Conservation (phyloP, 2,113 vertebrate genomes). For the Erythrolamprus reginae region DNA sequence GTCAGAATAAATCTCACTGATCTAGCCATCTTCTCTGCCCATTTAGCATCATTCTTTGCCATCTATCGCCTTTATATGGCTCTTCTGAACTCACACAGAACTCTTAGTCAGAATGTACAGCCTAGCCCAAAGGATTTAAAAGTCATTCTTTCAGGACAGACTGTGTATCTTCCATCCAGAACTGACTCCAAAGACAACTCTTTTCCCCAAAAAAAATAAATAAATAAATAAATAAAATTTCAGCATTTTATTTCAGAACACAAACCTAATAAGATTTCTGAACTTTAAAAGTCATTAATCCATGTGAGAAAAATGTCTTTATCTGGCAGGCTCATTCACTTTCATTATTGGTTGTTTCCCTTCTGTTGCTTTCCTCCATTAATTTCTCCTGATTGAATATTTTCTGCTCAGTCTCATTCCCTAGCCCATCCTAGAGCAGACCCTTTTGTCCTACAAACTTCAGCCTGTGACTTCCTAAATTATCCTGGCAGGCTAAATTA, state of each 20-base stretch:
- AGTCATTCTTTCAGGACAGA: not conserved
- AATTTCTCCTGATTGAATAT: not conserved
- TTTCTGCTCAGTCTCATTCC: not conserved
- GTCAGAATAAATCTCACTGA: not conserved
- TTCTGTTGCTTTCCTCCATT: not conserved
- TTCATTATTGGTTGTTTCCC: not conserved
- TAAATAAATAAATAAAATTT: not conserved
- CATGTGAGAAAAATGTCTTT: not conserved
- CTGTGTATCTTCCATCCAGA: not conserved
- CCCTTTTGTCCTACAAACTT: not conserved
- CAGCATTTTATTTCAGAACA: not conserved
- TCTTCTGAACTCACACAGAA: not conserved
- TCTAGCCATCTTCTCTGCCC: not conserved
- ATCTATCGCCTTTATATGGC: not conserved
- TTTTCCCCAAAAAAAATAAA: too few relatives aligned
- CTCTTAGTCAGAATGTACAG: not conserved
- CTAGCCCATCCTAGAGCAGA: not conserved
- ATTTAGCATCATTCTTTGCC: not conserved
- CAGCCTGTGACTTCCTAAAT: constrained; percentile 10
- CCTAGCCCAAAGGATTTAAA: not conserved
- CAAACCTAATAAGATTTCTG: not conserved
- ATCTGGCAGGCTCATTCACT: not conserved
- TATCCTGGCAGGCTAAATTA: not conserved
- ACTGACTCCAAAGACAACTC: not conserved
- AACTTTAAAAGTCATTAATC: not conserved